Evolutionary conservation across 1,140 invertebrate species (phyloP).

Genomic region (Papilio glaucus): DNA sequence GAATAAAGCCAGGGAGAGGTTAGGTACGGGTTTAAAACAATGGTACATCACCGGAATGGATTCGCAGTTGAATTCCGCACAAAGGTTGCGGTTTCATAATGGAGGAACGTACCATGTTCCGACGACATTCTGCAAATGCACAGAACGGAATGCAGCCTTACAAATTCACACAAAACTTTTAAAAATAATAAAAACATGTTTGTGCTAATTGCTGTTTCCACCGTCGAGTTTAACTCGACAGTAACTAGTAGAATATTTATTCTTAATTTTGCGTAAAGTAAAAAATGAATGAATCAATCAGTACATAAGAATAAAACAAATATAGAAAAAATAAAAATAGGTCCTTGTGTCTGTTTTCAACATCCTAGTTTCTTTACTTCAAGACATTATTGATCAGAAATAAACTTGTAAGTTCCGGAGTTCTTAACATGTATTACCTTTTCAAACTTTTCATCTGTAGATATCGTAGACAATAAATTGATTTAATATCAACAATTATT

Average conservation of each 20-base stretch:
- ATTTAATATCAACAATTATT: no score
- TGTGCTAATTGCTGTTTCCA: not conserved
- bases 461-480: no score
- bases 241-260: not conserved
- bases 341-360: no score
- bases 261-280: not conserved
- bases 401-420: no score
- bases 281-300: not conserved
- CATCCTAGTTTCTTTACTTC: no score
- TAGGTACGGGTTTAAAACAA: slow-evolving; percentile 19
- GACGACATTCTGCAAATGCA: not conserved
- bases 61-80: slow-evolving; percentile 10
- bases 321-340: no score
- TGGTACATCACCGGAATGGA: slow-evolving; percentile 4
- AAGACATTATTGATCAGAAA: no score
- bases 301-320: no score
- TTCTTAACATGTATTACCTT: no score
- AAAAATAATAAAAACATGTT: slow-evolving; percentile 4
- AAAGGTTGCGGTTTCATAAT: slow-evolving; percentile 19
- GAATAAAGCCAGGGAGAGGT: not conserved
- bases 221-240: not conserved
- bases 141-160: no score
- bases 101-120: not conserved
- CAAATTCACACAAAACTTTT: not conserved
- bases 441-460: no score